phyloP scores from a whole-genome alignment of 1,140 invertebrate genomes.

The Antheraea pernyi region DNA sequence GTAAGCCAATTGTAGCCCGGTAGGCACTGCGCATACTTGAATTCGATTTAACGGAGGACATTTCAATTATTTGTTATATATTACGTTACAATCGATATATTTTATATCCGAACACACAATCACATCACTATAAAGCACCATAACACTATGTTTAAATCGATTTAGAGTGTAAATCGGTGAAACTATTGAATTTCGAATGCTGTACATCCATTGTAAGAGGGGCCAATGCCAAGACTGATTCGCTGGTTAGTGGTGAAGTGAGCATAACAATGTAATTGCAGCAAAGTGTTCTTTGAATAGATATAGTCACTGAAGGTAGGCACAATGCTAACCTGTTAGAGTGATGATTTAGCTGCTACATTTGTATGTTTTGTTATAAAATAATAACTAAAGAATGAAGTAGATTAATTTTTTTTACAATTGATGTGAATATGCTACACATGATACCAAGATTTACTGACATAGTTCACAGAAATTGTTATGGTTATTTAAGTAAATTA shows the following conservation, averaged over 20 bases:
- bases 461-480: no score
- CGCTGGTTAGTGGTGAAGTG: conserved; percentile 62
- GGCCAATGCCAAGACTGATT: conserved; percentile 68
- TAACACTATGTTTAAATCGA: conserved; percentile 19
- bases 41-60: conserved; percentile 74
- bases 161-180: background rate
- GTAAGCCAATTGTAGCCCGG: conserved; percentile 66
- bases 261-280: conserved; percentile 77
- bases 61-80: conserved; percentile 48
- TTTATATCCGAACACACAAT: conserved; percentile 28
- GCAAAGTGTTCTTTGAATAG: conserved; percentile 76
- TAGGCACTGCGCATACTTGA: conserved; percentile 71
- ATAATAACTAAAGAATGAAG: no score
- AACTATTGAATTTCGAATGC: conserved; percentile 23
- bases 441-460: no score
- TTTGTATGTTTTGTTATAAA: no score
- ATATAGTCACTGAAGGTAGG: conserved; percentile 51
- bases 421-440: no score
- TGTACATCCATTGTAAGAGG: conserved; percentile 64
- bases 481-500: no score
- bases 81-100: conserved; percentile 20
- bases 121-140: conserved; percentile 54
- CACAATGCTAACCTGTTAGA: no score
- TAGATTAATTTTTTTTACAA: no score
- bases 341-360: no score